These are phyloP conservation scores for Saguinus midas DNA, from an alignment of 2,113 vertebrate genomes.

Conservation along the genomic window DNA sequence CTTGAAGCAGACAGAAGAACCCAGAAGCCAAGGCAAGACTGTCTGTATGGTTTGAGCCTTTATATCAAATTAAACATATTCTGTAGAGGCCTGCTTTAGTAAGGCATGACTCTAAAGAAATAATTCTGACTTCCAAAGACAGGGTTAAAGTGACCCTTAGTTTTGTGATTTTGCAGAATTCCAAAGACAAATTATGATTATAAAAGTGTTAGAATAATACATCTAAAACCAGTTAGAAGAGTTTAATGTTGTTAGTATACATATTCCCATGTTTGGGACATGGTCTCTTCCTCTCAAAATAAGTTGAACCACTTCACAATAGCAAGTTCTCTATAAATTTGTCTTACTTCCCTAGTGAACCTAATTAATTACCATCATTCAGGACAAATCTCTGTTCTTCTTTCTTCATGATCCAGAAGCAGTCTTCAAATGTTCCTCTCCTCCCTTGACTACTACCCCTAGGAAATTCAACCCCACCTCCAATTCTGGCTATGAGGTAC, in stretches of 20 bases:
- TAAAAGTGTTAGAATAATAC: background rate
- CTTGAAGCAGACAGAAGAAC: background rate
- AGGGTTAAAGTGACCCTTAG: background rate
- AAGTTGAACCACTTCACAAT: background rate
- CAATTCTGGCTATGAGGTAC: background rate
- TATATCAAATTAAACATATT: background rate
- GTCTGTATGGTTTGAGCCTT: background rate
- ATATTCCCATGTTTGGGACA: too few species aligned
- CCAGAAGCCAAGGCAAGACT: background rate
- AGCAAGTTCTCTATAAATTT: background rate
- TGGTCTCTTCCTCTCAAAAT: background rate
- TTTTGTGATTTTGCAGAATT: slow-evolving; percentile 13
- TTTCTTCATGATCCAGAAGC: background rate
- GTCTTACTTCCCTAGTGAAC: background rate
- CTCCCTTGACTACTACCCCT: background rate
- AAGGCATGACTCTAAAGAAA: background rate
- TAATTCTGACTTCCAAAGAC: background rate
- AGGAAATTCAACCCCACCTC: background rate
- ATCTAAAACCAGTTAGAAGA: background rate
- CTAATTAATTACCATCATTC: background rate
- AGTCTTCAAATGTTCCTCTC: background rate
- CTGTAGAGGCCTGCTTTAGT: background rate
- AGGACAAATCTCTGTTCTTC: background rate
- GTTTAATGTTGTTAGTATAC: background rate
- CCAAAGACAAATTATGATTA: background rate